phyloP scores from a whole-genome alignment of 2,888 invertebrate species.

The Habroteleia sp. region DNA sequence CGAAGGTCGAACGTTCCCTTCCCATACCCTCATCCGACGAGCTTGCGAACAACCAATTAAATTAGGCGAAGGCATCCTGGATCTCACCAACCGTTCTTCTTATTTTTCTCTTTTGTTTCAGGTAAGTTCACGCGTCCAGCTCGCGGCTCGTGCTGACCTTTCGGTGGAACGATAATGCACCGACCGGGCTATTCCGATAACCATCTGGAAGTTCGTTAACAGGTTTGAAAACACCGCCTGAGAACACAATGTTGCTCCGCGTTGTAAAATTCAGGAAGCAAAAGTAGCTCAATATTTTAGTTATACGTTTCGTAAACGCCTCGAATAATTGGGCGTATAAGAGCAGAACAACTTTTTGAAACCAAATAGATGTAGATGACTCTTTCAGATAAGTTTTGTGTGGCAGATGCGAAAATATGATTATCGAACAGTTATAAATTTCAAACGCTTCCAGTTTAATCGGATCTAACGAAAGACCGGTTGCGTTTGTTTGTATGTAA shows the following conservation, averaged over 20 bases:
- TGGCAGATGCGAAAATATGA: no score
- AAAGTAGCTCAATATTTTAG: conserved; percentile 14
- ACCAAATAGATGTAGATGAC: no score
- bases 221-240: conserved; percentile 66
- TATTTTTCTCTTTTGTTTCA: conserved; percentile 73
- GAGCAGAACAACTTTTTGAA: no score
- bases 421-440: no score
- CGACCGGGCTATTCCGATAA: conserved; percentile 67
- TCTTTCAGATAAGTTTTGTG: no score
- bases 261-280: conserved; percentile 42
- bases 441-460: no score
- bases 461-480: no score
- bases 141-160: conserved; percentile 68
- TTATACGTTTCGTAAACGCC: no score
- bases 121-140: conserved; percentile 73
- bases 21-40: conserved; percentile 53
- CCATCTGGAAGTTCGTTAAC: conserved; percentile 75
- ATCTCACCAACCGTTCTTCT: conserved; percentile 65
- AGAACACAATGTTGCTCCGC: conserved; percentile 64
- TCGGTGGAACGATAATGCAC: conserved; percentile 71
- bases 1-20: conserved; percentile 54
- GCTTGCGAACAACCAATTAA: conserved; percentile 74
- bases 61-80: conserved; percentile 67
- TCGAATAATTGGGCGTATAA: background rate
- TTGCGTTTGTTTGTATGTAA: no score